Evolutionary conservation across 2,888 invertebrate genomes (phyloP), one percentile per base, ranked within the genome.

Genomic region (Limnephilus marmoratus): DNA sequence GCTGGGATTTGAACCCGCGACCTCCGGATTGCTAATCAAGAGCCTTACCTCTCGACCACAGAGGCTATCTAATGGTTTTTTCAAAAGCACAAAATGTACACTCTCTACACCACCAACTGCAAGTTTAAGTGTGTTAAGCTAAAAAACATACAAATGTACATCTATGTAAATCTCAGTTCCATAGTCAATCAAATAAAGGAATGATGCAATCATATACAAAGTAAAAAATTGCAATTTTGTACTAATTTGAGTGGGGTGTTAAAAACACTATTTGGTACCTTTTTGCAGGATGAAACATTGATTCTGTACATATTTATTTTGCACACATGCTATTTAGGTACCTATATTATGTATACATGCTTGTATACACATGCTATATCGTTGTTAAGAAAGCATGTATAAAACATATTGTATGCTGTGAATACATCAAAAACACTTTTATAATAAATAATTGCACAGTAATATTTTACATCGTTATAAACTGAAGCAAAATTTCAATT

Each of bases 301-400:
- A 68, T 68, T 68, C 68, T 68, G 68, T 68, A 68, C 68, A 68
- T 68, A 68, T 68, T n/a, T 68, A 68, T 68, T 68, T 68, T 68
- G 68, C 68, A 68, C 68, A n/a, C 68, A 68, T 68, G 68, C 68
- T 68, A 68, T 68, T 24, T 7, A 68, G 68, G 24, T 68, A 68
- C 45, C 45, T 45, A 45, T 13, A 45, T 45, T 45, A 45, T 45
- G 45, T 12, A 45, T 45, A 45, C 1, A 45, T 3, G 13, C 45
- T 12, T 45, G 45, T 45, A 45, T 3, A 45, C 45, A 45, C 45
- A 45, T 13, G 49, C 49, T 49, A 49, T 13, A 15, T 49, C 2
- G 49, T 15, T 49, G 13, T 49, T 13, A 49, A 49, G 49, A 49
- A 49, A 49, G 24, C 24, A 68, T n/a, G 68, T 68, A n/a, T 68